Evolutionary conservation across 2,888 invertebrate species (phyloP).

Genomic region (Campaea margaritaria): DNA sequence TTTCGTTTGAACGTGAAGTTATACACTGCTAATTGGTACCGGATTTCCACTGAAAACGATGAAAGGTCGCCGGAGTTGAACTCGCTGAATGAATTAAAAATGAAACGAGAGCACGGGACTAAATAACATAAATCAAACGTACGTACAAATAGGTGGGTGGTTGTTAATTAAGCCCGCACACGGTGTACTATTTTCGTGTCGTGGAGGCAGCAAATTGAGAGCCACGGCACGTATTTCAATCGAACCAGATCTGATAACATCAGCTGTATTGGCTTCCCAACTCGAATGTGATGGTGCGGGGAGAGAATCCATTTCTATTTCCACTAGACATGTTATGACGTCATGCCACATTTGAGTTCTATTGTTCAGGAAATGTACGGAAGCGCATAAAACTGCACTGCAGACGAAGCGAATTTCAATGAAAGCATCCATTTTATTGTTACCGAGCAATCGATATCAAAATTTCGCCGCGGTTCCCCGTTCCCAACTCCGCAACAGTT

Average conservation of each 20-base stretch:
- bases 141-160: slow-evolving; percentile 45
- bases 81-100: slow-evolving; percentile 30
- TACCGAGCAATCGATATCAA: slow-evolving; percentile 16
- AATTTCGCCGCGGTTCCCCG: slow-evolving; percentile 18
- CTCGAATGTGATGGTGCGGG: slow-evolving; percentile 32
- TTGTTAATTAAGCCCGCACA: slow-evolving; percentile 59
- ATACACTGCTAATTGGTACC: slow-evolving; percentile 26
- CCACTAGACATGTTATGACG: slow-evolving; percentile 7
- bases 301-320: slow-evolving; percentile 10
- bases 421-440: slow-evolving; percentile 16
- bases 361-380: slow-evolving; percentile 2
- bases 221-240: slow-evolving; percentile 77
- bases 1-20: slow-evolving; percentile 11
- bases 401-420: slow-evolving; percentile 13
- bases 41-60: slow-evolving; percentile 13
- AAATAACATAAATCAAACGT: slow-evolving; percentile 44
- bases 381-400: slow-evolving; percentile 15
- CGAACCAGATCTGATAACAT: slow-evolving; percentile 63
- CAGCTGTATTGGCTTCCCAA: slow-evolving; percentile 53
- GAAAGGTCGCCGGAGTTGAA: slow-evolving; percentile 9
- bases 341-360: not conserved
- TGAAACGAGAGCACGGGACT: slow-evolving; percentile 32
- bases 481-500: slow-evolving; percentile 35
- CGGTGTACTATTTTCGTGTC: slow-evolving; percentile 51
- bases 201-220: slow-evolving; percentile 53